Evolutionary conservation across 2,888 invertebrate genomes (phyloP), one percentile per base, ranked within the genome.

Genomic region (Clepsis dumicolana): DNA sequence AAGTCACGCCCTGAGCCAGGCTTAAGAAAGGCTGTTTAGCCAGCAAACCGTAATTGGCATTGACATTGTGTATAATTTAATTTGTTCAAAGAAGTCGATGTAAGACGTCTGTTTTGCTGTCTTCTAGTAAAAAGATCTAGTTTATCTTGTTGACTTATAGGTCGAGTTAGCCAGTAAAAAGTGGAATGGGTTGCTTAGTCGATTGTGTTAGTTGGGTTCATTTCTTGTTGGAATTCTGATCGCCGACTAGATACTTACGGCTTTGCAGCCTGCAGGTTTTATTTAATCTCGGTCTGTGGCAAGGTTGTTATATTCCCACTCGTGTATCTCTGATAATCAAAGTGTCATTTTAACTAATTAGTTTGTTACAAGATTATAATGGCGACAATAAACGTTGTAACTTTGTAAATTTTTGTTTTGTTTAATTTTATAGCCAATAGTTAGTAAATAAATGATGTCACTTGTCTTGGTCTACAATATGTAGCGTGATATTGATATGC

Each of bases 1-100:
- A 16, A 35, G 56, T 38, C n/a, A 41, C 65, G 65, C 57, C 57
- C 25, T 18, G 57, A n/a, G 35, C 29, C n/a, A n/a, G 57, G 53
- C 59, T 53, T 64, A 64, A 59, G 64, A 64, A 63, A 52, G 63
- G 41, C 57, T 32, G 57, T 59, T 63, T 68, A 24, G 38, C 56
- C 52, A 53, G 63, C 52, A 53, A 52, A 53, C 57, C 52, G 44
- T 68, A 68, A 68, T 68, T 68, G 68, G 64, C 57, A 68, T 64
- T 68, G 68, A 68, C 68, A 68, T 64, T 64, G 59, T 63, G 63
- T 68, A 59, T 68, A 68, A 68, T 68, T 68, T 68, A 68, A 68
- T 68, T 68, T 68, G 68, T 68, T 41, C 53, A 18, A 68, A 68
- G 62, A 57, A 56, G 21, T 24, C 18, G 24, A 24, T 25, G 66